Percentiles rank a stretch among this genome's conserved stretches.
Conservation (phyloP, 2,888 invertebrate genomes). For the Balanococcus diminutus region DNA sequence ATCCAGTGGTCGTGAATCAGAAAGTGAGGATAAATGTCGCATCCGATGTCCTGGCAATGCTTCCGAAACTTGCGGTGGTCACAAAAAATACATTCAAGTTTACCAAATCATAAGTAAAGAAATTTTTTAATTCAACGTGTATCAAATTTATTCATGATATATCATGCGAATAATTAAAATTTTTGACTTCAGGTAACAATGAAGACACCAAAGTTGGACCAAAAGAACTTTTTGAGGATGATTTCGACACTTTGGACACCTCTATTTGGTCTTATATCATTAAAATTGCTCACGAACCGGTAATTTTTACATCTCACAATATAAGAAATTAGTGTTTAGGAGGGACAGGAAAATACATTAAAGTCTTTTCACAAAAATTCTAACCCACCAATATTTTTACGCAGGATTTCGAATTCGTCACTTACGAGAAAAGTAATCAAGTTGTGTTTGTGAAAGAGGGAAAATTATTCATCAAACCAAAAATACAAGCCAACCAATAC, state of each 20-base stretch:
- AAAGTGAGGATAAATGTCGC: slow-evolving; percentile 42
- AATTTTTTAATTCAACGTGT: too few relatives aligned
- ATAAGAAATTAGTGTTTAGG: too few relatives aligned
- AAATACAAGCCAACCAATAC: slow-evolving; percentile 44
- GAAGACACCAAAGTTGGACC: background rate
- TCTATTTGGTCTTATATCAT: slow-evolving; percentile 46
- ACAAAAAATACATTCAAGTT: slow-evolving; percentile 47
- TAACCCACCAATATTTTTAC: background rate
- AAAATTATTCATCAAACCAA: slow-evolving; percentile 53
- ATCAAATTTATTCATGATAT: too few relatives aligned
- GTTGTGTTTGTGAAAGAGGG: slow-evolving; percentile 49
- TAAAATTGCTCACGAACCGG: slow-evolving; percentile 48
- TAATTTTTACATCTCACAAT: too few relatives aligned
- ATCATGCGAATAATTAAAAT: too few relatives aligned
- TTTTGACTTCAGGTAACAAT: background rate
- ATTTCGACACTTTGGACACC: background rate
- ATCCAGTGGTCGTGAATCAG: background rate
- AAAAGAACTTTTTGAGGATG: background rate
- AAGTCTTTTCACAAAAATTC: too few relatives aligned
- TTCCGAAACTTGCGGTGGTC: slow-evolving; percentile 53
- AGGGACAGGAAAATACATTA: too few relatives aligned
- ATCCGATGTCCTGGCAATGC: slow-evolving; percentile 51
- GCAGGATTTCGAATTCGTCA: slow-evolving; percentile 56
- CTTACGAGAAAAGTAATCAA: slow-evolving; percentile 38
- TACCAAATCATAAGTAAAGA: slow-evolving; percentile 37